These are phyloP conservation scores for Caenorhabditis remanei DNA, from an alignment of 1,140 invertebrate genomes.

Conservation along the genomic window DNA sequence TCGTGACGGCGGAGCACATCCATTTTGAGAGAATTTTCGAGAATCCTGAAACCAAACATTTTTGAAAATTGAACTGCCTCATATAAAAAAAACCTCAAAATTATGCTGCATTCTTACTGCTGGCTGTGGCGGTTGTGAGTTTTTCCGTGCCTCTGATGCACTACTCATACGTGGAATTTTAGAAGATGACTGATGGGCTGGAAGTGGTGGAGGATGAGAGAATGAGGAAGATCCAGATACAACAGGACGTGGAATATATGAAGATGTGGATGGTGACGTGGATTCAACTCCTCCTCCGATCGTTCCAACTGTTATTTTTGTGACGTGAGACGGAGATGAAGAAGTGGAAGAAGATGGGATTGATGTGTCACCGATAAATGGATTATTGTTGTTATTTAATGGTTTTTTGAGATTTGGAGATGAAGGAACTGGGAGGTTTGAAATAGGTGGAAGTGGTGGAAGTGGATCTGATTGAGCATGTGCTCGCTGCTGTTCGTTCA, in stretches of 20 bases:
- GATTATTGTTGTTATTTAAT: slow-evolving; percentile 6
- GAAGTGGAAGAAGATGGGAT: neutral
- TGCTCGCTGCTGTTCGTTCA: neutral
- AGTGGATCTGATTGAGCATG: neutral
- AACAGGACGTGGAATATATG: slow-evolving; percentile 40
- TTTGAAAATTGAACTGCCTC: neutral
- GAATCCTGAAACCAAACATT: neutral
- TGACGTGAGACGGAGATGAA: slow-evolving; percentile 10
- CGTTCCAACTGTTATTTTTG: slow-evolving; percentile 24
- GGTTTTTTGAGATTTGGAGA: slow-evolving; percentile 28
- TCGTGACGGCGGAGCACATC: slow-evolving; percentile 14
- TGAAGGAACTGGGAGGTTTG: slow-evolving; percentile 27
- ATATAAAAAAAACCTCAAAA: neutral
- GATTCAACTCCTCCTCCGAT: neutral
- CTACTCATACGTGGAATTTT: slow-evolving; percentile 46
- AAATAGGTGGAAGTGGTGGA: neutral
- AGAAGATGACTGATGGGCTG: slow-evolving; percentile 31
- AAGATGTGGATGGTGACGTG: slow-evolving; percentile 7
- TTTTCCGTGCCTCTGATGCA: neutral
- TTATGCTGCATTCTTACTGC: slow-evolving; percentile 15
- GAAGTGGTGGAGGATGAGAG: slow-evolving; percentile 50
- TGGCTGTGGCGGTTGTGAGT: slow-evolving; percentile 31
- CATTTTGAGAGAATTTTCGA: slow-evolving; percentile 39
- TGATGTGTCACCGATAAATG: neutral
- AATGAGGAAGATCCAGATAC: slow-evolving; percentile 24